Evolutionary conservation across 2,113 vertebrate species (phyloP).

Genomic region (Salminus brasiliensis): DNA sequence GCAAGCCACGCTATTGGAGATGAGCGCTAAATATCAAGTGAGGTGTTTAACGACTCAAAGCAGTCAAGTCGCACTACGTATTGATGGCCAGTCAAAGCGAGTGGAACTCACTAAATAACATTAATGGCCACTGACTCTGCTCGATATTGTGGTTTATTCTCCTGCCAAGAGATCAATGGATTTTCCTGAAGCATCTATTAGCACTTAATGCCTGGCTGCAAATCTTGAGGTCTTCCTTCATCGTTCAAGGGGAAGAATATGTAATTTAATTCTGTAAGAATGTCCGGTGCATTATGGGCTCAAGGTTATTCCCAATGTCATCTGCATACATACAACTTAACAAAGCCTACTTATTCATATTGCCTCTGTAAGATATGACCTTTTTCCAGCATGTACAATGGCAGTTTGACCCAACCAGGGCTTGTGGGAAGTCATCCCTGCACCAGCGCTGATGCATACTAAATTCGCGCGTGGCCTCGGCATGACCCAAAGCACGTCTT

Average conservation of each 20-base stretch:
- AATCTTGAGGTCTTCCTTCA: slow-evolving; percentile 45
- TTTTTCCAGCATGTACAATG: neutral
- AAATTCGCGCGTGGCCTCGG: slow-evolving; percentile 18
- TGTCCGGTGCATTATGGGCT: slow-evolving; percentile 19
- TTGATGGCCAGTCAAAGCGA: slow-evolving; percentile 54
- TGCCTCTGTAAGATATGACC: neutral
- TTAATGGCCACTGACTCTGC: slow-evolving; percentile 62
- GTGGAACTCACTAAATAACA: slow-evolving; percentile 59
- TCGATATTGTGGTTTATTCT: slow-evolving; percentile 53
- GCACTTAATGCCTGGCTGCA: slow-evolving; percentile 42
- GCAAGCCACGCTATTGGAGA: neutral
- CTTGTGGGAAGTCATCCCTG: neutral
- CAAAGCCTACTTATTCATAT: slow-evolving; percentile 12
- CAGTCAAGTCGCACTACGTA: neutral
- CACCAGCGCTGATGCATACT: slow-evolving; percentile 13
- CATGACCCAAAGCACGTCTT: neutral
- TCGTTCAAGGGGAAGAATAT: slow-evolving; percentile 30
- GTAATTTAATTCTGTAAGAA: slow-evolving; percentile 24
- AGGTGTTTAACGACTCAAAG: neutral
- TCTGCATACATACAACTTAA: neutral
- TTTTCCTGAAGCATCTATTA: slow-evolving; percentile 50
- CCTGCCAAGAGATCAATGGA: slow-evolving; percentile 49
- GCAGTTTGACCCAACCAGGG: neutral
- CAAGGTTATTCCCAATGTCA: slow-evolving; percentile 20
- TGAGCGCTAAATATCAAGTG: neutral